Percentiles rank a stretch among this genome's conserved stretches.
These are phyloP conservation scores for Trematomus bernacchii DNA, from an alignment of 2,797 vertebrate species.

Conservation along the genomic window DNA sequence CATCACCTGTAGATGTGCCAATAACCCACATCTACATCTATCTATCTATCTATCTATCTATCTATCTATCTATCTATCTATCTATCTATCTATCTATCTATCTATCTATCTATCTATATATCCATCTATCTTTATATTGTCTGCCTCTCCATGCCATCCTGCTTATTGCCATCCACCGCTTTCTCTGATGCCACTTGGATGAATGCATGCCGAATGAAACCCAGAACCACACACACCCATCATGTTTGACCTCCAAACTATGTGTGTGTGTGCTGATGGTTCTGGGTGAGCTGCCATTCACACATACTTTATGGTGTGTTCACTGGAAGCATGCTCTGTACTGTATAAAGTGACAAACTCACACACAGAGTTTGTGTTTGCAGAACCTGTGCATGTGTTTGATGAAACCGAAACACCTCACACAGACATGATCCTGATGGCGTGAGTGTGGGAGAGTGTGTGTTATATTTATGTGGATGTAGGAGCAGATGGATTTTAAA, in stretches of 20 bases:
- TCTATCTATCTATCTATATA: too few relatives aligned
- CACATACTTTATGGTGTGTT: conserved; percentile 6
- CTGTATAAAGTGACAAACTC: conserved; percentile 14
- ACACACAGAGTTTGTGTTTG: conserved; percentile 18
- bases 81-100: too few relatives aligned
- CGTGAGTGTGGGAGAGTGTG: conserved; percentile 19
- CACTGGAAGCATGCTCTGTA: conserved; percentile 45
- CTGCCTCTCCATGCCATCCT: conserved; percentile 63
- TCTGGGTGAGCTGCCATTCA: conserved; percentile 44
- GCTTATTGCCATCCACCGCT: conserved; percentile 68
- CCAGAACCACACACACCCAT: conserved; percentile 39
- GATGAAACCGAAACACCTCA: conserved; percentile 4
- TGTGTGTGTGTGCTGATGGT: conserved; percentile 32
- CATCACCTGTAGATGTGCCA: conserved; percentile 54
- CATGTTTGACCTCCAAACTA: neutral
- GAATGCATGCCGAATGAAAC: conserved; percentile 62
- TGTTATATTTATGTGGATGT: conserved; percentile 3
- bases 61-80: too few relatives aligned
- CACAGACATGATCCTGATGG: conserved; percentile 5
- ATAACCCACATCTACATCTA: conserved; percentile 51
- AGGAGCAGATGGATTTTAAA: conserved; percentile 2
- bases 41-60: too few relatives aligned
- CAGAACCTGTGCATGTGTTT: conserved; percentile 47
- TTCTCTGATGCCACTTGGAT: conserved; percentile 37
- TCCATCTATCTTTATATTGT: neutral